A percentile compares a stretch with the other conserved stretches of the same genome.
phyloP scores from a whole-genome alignment of 2,797 vertebrate genomes.

The Calcarius lapponicus region DNA sequence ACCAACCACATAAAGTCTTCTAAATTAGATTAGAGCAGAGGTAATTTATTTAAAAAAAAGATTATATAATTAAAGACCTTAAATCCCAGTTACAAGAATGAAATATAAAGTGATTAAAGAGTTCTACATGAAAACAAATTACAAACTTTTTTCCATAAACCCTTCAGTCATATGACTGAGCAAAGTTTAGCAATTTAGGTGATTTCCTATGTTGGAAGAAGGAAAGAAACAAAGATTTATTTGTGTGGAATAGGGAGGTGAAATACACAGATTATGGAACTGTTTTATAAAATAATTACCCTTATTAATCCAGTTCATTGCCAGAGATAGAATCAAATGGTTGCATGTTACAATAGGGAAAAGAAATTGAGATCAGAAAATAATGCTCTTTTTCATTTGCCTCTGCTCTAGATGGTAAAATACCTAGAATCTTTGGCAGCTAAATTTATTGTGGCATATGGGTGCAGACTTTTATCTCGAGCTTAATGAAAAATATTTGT shows the following conservation, averaged over 20 bases:
- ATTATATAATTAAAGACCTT: background rate
- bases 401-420: background rate
- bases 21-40: background rate
- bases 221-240: background rate
- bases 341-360: background rate
- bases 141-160: background rate
- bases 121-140: background rate
- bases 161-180: background rate
- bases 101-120: background rate
- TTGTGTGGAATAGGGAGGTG: background rate
- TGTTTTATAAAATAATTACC: background rate
- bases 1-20: background rate
- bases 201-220: background rate
- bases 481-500: background rate
- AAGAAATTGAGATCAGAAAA: background rate
- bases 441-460: background rate
- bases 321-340: background rate
- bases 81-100: background rate
- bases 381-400: background rate
- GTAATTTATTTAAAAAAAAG: background rate
- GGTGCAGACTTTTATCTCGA: background rate
- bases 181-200: background rate
- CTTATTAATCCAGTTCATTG: background rate
- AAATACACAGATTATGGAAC: background rate
- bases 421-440: background rate